phyloP scores from a whole-genome alignment of 2,113 vertebrate genomes.

The Egretta garzetta region DNA sequence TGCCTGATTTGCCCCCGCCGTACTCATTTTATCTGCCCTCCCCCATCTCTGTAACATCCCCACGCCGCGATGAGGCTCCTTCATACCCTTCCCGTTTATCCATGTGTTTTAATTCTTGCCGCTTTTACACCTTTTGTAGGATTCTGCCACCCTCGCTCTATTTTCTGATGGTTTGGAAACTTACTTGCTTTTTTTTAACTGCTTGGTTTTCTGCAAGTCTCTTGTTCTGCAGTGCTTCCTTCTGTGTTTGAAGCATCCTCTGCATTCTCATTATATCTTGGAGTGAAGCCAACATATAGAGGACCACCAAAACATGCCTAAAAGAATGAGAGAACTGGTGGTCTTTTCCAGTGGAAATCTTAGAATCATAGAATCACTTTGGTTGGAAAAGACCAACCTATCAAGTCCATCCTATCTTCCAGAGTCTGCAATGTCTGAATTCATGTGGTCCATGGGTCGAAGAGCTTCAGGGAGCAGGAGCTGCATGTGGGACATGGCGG shows the following conservation, averaged over 20 bases:
- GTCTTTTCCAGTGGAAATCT: not conserved
- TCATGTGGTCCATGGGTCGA: not conserved
- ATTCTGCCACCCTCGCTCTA: not conserved
- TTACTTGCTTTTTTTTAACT: not conserved
- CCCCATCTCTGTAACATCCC: not conserved
- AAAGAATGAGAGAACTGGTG: not conserved
- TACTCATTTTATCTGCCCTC: not conserved
- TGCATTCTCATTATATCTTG: not conserved
- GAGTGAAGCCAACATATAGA: not conserved
- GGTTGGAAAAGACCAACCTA: no score
- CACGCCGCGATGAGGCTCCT: not conserved
- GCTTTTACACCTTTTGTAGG: not conserved
- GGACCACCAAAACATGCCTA: not conserved
- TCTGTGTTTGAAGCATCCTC: not conserved
- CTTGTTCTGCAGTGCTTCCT: not conserved
- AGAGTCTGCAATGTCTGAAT: not conserved
- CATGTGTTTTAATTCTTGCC: not conserved
- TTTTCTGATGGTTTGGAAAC: not conserved
- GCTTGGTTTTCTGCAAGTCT: not conserved
- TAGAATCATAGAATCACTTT: no score
- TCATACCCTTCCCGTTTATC: not conserved
- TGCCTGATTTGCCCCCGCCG: not conserved
- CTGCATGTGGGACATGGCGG: rapidly evolving
- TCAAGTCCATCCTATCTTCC: not conserved
- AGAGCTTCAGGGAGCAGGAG: not conserved